phyloP scores from a whole-genome alignment of 2,113 vertebrate genomes.

The Micronycteris hirsuta region DNA sequence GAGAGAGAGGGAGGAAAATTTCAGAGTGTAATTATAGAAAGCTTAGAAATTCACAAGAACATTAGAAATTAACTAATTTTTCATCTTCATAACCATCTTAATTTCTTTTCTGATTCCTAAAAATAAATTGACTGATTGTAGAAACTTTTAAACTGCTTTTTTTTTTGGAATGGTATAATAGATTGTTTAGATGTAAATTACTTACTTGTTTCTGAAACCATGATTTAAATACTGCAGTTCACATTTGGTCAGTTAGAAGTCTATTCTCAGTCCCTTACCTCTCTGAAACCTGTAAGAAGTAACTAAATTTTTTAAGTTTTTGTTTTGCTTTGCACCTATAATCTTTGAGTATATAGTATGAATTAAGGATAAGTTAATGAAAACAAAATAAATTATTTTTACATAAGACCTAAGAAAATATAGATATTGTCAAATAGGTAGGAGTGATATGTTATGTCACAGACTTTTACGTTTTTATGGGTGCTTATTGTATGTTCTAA shows the following conservation, averaged over 20 bases:
- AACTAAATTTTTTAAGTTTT: background rate
- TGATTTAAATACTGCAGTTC: background rate
- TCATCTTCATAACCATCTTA: background rate
- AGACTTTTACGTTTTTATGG: background rate
- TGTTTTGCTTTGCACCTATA: background rate
- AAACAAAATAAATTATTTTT: background rate
- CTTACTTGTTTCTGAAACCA: background rate
- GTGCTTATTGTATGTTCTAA: background rate
- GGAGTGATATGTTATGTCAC: background rate
- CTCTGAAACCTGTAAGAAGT: background rate
- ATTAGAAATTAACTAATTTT: background rate
- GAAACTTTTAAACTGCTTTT: background rate
- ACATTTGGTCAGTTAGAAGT: background rate
- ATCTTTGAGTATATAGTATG: background rate
- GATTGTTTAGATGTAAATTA: background rate
- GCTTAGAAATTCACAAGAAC: background rate
- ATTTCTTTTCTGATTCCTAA: background rate
- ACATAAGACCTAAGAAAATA: background rate
- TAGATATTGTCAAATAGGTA: background rate
- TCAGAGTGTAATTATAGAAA: background rate
- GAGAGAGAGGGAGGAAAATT: background rate
- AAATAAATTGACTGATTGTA: background rate
- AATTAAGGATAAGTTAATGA: background rate
- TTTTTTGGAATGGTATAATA: background rate
- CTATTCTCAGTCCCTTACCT: background rate